Percentiles rank a stretch among this genome's conserved stretches.
phyloP scores from a whole-genome alignment of 2,113 vertebrate genomes.

The Cisticola juncidis region DNA sequence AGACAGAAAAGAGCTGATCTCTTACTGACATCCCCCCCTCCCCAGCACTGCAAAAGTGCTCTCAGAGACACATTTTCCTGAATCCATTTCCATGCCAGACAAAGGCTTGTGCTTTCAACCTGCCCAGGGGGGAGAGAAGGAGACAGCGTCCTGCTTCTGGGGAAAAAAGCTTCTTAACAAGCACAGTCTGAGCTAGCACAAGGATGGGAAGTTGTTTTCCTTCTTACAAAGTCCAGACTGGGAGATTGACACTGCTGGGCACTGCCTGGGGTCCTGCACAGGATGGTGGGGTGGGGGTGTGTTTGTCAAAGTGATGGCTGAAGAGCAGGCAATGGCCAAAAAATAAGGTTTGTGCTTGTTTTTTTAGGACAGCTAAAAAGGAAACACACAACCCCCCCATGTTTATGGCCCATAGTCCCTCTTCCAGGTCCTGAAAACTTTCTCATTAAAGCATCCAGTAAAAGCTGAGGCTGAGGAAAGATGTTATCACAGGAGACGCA shows the following conservation, averaged over 20 bases:
- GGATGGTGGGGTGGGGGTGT: not conserved
- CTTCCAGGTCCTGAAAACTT: not conserved
- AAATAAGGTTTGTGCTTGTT: not conserved
- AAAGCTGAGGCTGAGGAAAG: not conserved
- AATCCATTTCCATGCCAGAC: not conserved
- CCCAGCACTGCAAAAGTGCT: not conserved
- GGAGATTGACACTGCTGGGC: not conserved
- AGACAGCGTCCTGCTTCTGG: not conserved
- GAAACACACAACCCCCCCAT: not conserved
- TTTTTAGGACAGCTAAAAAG: not conserved
- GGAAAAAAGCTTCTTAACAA: not conserved
- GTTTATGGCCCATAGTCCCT: not conserved
- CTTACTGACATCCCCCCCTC: not conserved
- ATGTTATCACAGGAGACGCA: not conserved
- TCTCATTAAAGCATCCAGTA: not conserved
- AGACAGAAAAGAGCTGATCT: not conserved
- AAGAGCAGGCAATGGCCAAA: not conserved
- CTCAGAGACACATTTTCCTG: not conserved
- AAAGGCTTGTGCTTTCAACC: not conserved
- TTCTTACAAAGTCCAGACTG: not conserved
- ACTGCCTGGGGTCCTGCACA: not conserved
- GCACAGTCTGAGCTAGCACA: not conserved
- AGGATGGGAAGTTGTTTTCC: not conserved
- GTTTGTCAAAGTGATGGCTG: not conserved
- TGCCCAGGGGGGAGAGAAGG: not conserved